Evolutionary conservation across 2,888 invertebrate species (phyloP).

Genomic region (Cryptocephalus primarius): DNA sequence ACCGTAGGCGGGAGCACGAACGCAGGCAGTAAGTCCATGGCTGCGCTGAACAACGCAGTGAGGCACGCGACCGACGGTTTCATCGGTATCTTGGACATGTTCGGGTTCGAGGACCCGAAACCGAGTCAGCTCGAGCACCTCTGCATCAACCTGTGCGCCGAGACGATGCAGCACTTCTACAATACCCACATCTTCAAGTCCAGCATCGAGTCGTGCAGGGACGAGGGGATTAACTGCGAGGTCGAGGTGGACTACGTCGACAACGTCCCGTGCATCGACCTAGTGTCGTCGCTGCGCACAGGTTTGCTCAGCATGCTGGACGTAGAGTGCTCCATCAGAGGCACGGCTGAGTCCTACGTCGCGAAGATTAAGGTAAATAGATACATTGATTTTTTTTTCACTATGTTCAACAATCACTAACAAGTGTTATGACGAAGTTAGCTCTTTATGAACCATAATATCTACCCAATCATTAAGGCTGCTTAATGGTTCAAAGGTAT

Average conservation of each 20-base stretch:
- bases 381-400: too few species aligned
- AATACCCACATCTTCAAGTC: slow-evolving; percentile 95
- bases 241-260: slow-evolving; percentile 90
- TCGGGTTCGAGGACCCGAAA: slow-evolving; percentile 89
- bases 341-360: slow-evolving; percentile 69
- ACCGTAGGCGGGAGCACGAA: slow-evolving; percentile 57
- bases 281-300: slow-evolving; percentile 85
- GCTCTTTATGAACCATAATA: too few species aligned
- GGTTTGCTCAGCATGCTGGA: slow-evolving; percentile 87
- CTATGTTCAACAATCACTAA: too few species aligned
- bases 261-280: slow-evolving; percentile 91
- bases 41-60: slow-evolving; percentile 83
- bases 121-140: slow-evolving; percentile 86
- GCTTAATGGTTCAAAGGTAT: too few species aligned
- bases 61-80: slow-evolving; percentile 90
- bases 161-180: slow-evolving; percentile 96
- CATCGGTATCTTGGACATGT: slow-evolving; percentile 93
- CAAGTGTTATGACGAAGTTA: too few species aligned
- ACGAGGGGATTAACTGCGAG: slow-evolving; percentile 84
- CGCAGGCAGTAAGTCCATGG: slow-evolving; percentile 83
- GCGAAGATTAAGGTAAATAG: slow-evolving; percentile 56
- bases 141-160: slow-evolving; percentile 90
- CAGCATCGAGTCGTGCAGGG: slow-evolving; percentile 84
- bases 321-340: slow-evolving; percentile 78
- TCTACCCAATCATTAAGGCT: too few species aligned